Evolutionary conservation across 2,113 vertebrate genomes (phyloP), one percentile per base, ranked within the genome.

Genomic region (Lichenostomus cassidix): DNA sequence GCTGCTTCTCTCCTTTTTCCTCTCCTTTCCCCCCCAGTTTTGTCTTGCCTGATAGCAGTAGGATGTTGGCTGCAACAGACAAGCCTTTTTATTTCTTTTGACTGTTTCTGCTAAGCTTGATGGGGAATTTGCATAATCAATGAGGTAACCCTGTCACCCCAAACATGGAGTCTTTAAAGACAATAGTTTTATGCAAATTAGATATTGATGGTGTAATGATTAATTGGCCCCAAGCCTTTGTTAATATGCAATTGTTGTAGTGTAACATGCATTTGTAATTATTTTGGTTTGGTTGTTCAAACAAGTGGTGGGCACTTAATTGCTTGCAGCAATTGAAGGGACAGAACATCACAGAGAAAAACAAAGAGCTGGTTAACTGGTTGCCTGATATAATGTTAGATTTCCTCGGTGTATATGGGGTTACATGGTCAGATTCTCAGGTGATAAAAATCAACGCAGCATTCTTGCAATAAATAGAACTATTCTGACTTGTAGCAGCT

Each of bases 101-200:
- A 99, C 98, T 98, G 98, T 97, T 97, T 98, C 97, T 97, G 98
- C 98, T 98, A 98, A 98, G 98, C 98, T 98, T 98, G 98, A 98
- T 98, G 98, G 94, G 90, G 96, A 97, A 99, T 99, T 99, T 99
- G 96, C 99, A 99, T 99, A 99, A 99, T 99, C 99, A 98, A 99
- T 99, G 98, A 99, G 97, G 98, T 98, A 98, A 98, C 98, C 98
- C 98, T 98, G 98, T 99, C 99, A 99, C 98, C 98, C 98, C 97
- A 99, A 98, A 99, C 98, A 97, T 96, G 97, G 98, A 98, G 98
- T 98, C 98, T 98, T 99, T 99, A 99, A 98, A 98, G 98, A 98
- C 97, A 99, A 99, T 98, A 98, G 98, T 98, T 99, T 99, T 99
- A 99, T 99, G 99, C 98, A 99, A 99, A 99, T 98, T 98, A 98